Base-by-base conservation (phyloP, 2,797 vertebrate genomes). In the Channa striata region DNA sequence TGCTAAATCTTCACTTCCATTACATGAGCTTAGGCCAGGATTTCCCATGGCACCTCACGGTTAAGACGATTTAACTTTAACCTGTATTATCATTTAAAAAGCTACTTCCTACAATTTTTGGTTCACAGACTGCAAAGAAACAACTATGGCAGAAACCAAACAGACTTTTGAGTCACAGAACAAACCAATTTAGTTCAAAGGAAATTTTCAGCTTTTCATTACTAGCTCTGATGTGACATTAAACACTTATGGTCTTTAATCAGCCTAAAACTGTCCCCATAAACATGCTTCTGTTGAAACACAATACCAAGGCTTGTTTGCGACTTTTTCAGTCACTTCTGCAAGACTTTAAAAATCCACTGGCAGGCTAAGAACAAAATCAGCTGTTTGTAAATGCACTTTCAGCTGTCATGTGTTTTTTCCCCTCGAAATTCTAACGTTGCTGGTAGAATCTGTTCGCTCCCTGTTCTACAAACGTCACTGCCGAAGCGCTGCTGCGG, bases 401-500 rank as follows among this genome's bases (percentile, higher is more conserved):
- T 58, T 34, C 13, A 13, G 12, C 19, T 40, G 36, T 34, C 44
- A 47, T 16, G 8, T 30, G 8, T 30, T n/a, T 25, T 34, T 36
- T 14, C n/a, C 19, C 34, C 7, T 20, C 25, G 17, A 34, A 11
- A 17, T 72, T 33, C 23, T 21, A 33, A 66, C 20, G 11, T 17
- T 61, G 44, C 53, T 63, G 37, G 60, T n/a, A 44, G 54, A 71
- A 77, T 63, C 50, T 57, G 47, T 25, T 61, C 62, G n/a, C 59
- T 33, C 43, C 51, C 59, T 52, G 52, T 57, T 63, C 76, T 78
- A 54, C 78, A 75, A 75, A 85, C 83, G 82, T 82, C 85, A 82
- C 75, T 74, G 81, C 82, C 62, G 82, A 80, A 77, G 75, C 79
- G 77, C 66, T 91, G 91, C 86, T 93, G 89, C 85, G 87, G 87